A percentile compares a stretch with the other conserved stretches of the same genome.
Conservation (phyloP, 2,797 vertebrate species). For the Coranthus polyacanthus region DNA sequence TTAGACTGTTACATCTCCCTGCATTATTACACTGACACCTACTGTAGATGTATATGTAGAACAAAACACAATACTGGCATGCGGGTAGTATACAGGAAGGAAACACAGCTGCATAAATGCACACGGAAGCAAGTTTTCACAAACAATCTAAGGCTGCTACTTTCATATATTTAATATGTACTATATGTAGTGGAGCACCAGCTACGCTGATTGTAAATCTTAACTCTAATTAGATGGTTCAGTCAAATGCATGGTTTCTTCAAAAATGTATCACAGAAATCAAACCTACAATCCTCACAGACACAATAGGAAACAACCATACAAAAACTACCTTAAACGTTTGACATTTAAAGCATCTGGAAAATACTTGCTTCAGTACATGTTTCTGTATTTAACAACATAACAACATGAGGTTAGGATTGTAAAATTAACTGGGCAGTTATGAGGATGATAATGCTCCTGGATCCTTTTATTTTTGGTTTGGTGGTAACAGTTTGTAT, state of each 20-base stretch:
- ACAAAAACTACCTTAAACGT: neutral
- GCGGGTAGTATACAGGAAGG: constrained; percentile 15
- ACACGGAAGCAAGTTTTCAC: constrained; percentile 9
- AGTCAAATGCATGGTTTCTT: constrained; percentile 51
- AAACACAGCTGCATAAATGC: constrained; percentile 32
- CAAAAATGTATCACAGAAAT: constrained; percentile 24
- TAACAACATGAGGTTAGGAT: neutral
- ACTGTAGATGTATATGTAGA: constrained; percentile 41
- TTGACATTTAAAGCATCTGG: neutral
- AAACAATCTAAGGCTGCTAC: constrained; percentile 13
- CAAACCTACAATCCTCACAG: constrained; percentile 22
- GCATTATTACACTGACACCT: constrained; percentile 24
- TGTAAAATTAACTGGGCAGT: neutral
- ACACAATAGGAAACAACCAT: neutral
- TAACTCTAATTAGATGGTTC: constrained; percentile 33
- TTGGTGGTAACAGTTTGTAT: too few species aligned
- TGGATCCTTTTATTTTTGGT: too few species aligned
- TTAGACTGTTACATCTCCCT: constrained; percentile 25
- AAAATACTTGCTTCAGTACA: neutral
- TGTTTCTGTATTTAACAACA: neutral
- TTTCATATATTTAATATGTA: constrained; percentile 21
- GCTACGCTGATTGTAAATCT: constrained; percentile 35
- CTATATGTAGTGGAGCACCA: constrained; percentile 4
- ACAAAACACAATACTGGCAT: constrained; percentile 30
- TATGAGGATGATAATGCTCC: too few species aligned